Percentiles rank a stretch among this genome's conserved stretches.
Conservation (phyloP, 2,113 vertebrate species). For the Motacilla alba region DNA sequence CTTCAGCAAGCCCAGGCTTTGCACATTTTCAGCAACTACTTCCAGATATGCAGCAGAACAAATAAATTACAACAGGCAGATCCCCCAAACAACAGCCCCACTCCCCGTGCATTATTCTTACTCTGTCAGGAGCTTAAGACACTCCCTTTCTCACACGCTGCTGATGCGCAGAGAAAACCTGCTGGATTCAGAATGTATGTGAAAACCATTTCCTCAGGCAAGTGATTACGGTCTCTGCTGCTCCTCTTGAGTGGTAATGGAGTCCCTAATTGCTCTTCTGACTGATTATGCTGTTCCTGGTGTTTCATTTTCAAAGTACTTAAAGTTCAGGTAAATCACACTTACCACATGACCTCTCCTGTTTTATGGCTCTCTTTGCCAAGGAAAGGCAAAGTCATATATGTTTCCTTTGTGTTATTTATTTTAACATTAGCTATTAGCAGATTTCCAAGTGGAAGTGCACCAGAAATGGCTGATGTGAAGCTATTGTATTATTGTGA, state of each 20-base stretch:
- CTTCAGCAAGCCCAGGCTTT: not conserved
- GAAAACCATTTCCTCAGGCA: conserved; percentile 40
- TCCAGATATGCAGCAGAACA: not conserved
- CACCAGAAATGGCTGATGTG: not conserved
- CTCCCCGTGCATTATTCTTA: not conserved
- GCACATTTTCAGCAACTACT: not conserved
- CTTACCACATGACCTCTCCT: conserved; percentile 27
- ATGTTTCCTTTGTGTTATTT: not conserved
- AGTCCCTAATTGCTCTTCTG: conserved; percentile 58
- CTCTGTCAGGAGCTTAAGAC: not conserved
- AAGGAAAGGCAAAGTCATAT: not conserved
- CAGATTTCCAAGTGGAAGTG: not conserved
- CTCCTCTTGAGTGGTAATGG: conserved; percentile 57
- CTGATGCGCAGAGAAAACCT: not conserved
- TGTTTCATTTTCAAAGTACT: conserved; percentile 64
- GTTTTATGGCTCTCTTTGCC: conserved; percentile 14
- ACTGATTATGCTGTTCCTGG: conserved; percentile 59
- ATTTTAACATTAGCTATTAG: not conserved
- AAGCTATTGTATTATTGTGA: not conserved
- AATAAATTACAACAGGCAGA: not conserved
- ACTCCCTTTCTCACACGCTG: not conserved
- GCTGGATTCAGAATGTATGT: not conserved
- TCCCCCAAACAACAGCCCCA: not conserved
- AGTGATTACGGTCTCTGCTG: conserved; percentile 55
- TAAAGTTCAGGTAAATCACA: conserved; percentile 62